Conservation (phyloP, 2,888 invertebrate species). For the Plusia festucae region DNA sequence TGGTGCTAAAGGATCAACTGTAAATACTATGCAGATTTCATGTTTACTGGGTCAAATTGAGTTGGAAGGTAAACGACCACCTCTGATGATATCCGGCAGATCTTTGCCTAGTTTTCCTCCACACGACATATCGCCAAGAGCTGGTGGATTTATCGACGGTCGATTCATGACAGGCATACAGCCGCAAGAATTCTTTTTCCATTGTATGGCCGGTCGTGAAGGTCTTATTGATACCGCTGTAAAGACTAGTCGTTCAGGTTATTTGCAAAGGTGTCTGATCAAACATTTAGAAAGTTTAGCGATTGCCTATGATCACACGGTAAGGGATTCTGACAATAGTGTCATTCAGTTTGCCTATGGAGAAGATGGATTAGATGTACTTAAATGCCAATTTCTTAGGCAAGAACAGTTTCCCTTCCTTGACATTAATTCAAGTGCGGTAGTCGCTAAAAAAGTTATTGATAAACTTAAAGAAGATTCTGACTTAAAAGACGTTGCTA, state of each 20-base stretch:
- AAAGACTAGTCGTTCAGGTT: conserved; percentile 99
- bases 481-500: conserved; percentile 84
- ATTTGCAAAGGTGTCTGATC: conserved; percentile 98
- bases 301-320: conserved; percentile 98
- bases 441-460: conserved; percentile 89
- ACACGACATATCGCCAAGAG: conserved; percentile 96
- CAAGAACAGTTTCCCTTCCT: conserved; percentile 94
- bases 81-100: conserved; percentile 97
- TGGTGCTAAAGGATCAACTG: conserved; percentile 99
- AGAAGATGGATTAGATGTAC: conserved; percentile 97
- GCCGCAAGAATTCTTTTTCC: conserved; percentile 99
- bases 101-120: conserved; percentile 97
- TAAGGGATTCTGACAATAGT: conserved; percentile 97
- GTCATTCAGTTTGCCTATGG: conserved; percentile 98
- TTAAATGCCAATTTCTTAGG: conserved; percentile 95
- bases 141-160: conserved; percentile 98
- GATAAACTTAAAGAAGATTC: conserved; percentile 89
- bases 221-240: conserved; percentile 99
- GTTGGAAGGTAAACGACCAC: conserved; percentile 98
- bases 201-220: conserved; percentile 99
- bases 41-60: conserved; percentile 99
- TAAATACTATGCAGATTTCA: conserved; percentile 99
- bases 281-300: conserved; percentile 99
- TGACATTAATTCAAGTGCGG: conserved; percentile 93
- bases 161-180: conserved; percentile 99